These are phyloP conservation scores for Typhlichthys subterraneus DNA, from an alignment of 2,797 vertebrate species.

Conservation along the genomic window DNA sequence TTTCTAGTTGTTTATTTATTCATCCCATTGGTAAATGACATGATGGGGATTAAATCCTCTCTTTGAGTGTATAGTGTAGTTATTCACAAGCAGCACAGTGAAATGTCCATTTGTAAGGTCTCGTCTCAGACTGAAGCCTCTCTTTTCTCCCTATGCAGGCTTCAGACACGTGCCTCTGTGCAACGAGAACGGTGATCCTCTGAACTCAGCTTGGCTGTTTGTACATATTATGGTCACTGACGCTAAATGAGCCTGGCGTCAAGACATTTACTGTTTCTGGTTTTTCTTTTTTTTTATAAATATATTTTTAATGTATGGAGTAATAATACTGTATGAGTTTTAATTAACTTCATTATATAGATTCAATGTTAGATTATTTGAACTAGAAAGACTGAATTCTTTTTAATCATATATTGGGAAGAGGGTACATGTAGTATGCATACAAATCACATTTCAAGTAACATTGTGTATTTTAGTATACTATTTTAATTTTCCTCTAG, in stretches of 20 bases:
- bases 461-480: slow-evolving; percentile 2
- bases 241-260: slow-evolving; percentile 49
- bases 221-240: slow-evolving; percentile 82
- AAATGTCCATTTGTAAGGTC: slow-evolving; percentile 16
- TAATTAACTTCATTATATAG: too few species aligned
- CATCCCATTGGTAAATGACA: slow-evolving; percentile 25
- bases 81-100: slow-evolving; percentile 31
- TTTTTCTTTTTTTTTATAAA: too few species aligned
- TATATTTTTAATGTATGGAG: too few species aligned
- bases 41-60: background rate
- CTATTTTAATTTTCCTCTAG: slow-evolving; percentile 9
- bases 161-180: slow-evolving; percentile 93
- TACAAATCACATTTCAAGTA: slow-evolving; percentile 13
- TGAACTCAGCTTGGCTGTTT: slow-evolving; percentile 89
- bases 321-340: too few species aligned
- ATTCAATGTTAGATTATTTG: too few species aligned
- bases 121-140: slow-evolving; percentile 7
- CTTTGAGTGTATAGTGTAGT: slow-evolving; percentile 9
- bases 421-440: background rate
- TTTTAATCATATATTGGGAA: background rate
- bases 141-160: slow-evolving; percentile 74
- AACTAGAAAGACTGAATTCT: too few species aligned
- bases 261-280: too few species aligned
- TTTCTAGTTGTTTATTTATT: slow-evolving; percentile 3
- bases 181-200: slow-evolving; percentile 82